Base-by-base conservation (phyloP, 1,140 invertebrate species). In the Drosophila leontia region DNA sequence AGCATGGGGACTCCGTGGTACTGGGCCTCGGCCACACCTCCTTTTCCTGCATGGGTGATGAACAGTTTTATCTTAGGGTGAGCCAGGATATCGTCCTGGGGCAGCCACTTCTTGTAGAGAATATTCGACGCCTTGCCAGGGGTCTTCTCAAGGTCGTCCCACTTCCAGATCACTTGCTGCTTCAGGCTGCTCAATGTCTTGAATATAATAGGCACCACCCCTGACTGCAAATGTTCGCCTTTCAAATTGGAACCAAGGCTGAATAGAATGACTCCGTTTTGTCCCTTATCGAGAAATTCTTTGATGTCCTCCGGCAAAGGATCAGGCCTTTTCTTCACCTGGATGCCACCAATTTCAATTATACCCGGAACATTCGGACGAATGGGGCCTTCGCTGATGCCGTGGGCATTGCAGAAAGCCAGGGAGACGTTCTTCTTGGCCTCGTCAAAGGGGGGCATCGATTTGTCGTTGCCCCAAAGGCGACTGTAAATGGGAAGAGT, bases 1-100 rank as follows among this genome's bases (percentile, higher is more conserved):
- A 97, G 92, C 57, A 97, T 94, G 4, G 96, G 96, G 7, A 96
- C 94, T 79, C 94, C 95, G 78, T 96, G 95, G 92, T 95, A 95
- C 8, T 96, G 91, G 2, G 96, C 94, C 92, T 97, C 96, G 57
- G 95, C 94, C 12, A 95, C 93, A 44, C 96, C 96, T 44, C 96
- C 94, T 42, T 95, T 92, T 23, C 96, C 96, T 17, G 95, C 96
- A 81, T 97, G 96, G 0, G 95, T 96, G 19, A 97, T 95, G 78
- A 97, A 96, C 0, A 94, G 93, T 80, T 94, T 95, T 3, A 96
- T 91, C 61, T 96, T 96, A 6, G 94, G 94, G 93, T 96, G 96
- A 42, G 94, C 96, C 9, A 92, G 87, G 76, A 96, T 93, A 74
- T 96, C 96, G 70, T 94, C 95, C 83, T 97, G 96, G 0, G 96